A percentile compares a stretch with the other conserved stretches of the same genome.
Evolutionary conservation across 2,797 vertebrate species (phyloP).

Genomic region (Balearica regulorum): DNA sequence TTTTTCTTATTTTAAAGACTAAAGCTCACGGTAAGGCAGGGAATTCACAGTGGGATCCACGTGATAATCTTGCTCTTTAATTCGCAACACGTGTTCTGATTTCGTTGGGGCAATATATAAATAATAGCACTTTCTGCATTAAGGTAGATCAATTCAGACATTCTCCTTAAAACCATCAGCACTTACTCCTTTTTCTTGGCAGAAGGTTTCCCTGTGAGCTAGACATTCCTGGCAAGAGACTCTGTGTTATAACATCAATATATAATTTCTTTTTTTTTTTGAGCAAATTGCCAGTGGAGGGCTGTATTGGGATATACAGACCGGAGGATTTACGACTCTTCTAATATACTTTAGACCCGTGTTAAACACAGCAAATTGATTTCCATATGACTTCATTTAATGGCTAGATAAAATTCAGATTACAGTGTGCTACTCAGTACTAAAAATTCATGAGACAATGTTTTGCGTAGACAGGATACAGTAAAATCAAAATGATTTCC

Average conservation of each 20-base stretch:
- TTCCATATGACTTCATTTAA: neutral
- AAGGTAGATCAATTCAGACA: neutral
- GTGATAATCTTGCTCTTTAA: neutral
- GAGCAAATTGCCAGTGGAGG: neutral
- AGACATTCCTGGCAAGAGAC: no score
- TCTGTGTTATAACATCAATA: no score
- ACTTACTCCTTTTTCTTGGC: neutral
- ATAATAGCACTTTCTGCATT: neutral
- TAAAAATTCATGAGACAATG: neutral
- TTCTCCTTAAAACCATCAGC: neutral
- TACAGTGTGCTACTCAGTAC: neutral
- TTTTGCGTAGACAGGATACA: neutral
- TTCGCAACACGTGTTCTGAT: fast-evolving
- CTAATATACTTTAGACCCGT: neutral
- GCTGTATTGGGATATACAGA: neutral
- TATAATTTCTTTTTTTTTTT: neutral
- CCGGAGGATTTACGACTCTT: neutral
- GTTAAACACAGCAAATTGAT: neutral
- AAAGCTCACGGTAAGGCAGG: neutral
- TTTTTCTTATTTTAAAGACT: neutral
- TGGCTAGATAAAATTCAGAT: neutral
- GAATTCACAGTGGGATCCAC: neutral
- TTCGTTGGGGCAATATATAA: neutral
- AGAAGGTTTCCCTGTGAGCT: neutral
- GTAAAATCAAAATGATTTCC: neutral